phyloP scores from a whole-genome alignment of 1,140 invertebrate species.

The Lepidurus couesii region DNA sequence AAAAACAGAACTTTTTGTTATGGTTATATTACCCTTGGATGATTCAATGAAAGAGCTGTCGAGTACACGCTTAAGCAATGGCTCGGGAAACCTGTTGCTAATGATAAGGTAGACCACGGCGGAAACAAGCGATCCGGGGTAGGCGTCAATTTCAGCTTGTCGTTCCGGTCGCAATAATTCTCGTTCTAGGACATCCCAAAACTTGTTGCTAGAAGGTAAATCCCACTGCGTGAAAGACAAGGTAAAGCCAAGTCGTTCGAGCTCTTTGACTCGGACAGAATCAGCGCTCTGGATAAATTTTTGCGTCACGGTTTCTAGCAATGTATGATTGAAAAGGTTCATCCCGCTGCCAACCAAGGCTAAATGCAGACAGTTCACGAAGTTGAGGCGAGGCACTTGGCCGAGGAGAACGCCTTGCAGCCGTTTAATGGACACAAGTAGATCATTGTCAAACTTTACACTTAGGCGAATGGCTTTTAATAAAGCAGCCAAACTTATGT shows the following conservation, averaged over 20 bases:
- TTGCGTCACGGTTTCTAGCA: not conserved
- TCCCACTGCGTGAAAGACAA: not conserved
- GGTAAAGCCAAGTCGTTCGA: not conserved
- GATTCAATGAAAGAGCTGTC: not conserved
- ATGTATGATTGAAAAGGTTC: not conserved
- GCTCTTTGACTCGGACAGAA: not conserved
- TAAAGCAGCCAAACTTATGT: not conserved
- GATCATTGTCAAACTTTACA: not conserved
- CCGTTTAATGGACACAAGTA: not conserved
- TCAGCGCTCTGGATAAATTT: not conserved
- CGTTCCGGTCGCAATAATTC: not conserved
- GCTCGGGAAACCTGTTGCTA: not conserved
- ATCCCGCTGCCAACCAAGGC: not conserved
- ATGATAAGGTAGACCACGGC: not conserved
- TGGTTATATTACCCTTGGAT: not conserved
- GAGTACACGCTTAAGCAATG: not conserved
- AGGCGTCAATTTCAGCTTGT: slow-evolving; percentile 15
- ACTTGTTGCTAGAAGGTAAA: not conserved
- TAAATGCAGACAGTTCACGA: not conserved
- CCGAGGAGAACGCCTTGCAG: not conserved
- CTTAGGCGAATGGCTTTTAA: slow-evolving; percentile 14
- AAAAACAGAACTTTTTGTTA: not conserved
- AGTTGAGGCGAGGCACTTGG: not conserved
- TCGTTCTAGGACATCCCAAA: not conserved
- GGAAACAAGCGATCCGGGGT: not conserved